Conservation (phyloP, 2,888 invertebrate species). For the Vesta saturnalis region DNA sequence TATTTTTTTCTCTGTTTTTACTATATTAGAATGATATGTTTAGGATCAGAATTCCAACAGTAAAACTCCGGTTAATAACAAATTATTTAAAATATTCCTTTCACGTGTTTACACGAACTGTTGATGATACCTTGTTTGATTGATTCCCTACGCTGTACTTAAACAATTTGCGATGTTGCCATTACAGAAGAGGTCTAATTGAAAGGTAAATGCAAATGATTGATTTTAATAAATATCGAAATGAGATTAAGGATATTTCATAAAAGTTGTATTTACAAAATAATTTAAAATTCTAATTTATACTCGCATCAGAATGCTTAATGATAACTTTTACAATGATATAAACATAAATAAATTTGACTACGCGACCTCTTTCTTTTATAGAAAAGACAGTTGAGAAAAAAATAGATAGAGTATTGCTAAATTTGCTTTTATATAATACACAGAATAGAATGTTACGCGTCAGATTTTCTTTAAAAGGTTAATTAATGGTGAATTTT, state of each 20-base stretch:
- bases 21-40: not conserved
- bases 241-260: slow-evolving; percentile 1
- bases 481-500: not conserved
- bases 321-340: not conserved
- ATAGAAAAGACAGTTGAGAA: not conserved
- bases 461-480: not conserved
- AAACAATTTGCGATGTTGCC: not conserved
- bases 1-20: not conserved
- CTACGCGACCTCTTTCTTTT: slow-evolving; percentile 1
- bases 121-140: not conserved
- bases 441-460: not conserved
- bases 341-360: slow-evolving; percentile 1
- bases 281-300: not conserved
- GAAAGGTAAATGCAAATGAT: not conserved
- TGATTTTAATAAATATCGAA: slow-evolving; percentile 1
- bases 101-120: not conserved
- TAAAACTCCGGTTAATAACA: not conserved
- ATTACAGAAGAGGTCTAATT: not conserved
- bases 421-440: not conserved
- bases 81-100: not conserved
- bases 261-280: not conserved
- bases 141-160: not conserved
- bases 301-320: not conserved
- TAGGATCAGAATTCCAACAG: not conserved
- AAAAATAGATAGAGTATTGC: not conserved